Base-by-base conservation (phyloP, 2,888 invertebrate species). In the Pheosia gnoma region DNA sequence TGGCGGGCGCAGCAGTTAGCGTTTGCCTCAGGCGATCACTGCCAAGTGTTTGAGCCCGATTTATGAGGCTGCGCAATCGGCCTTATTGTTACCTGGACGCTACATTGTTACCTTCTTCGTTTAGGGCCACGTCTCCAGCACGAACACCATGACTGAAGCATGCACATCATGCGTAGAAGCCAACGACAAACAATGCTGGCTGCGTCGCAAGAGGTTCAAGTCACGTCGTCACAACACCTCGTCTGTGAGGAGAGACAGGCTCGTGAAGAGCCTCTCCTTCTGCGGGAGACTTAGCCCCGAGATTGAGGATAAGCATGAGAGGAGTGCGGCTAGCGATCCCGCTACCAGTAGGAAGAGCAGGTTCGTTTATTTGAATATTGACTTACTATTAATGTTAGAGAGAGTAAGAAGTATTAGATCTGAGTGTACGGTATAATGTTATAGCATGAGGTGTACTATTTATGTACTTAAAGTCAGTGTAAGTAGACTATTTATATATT, bases 261-360 rank as follows among this genome's bases (percentile, higher is more conserved):
- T 96, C 58, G 95, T 96, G 25, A 97, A 97, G 88, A 96, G 96
- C 0, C 95, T 96, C 53, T 96, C 96, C 7, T 96, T 96, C 88
- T 96, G 96, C 60, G 96, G 96, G 13, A 94, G 95, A 63, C 89
- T 94, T 61, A 93, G 94, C 58, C 91, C 94, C 1, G 94, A 95
- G 73, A 93, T 94, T 41, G 95, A 95, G 72, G 94, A 94, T 71
- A 95, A 91, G 73, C 90, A 89, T 66, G 95, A 94, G 65, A 87
- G 95, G 63, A 95, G 94, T 70, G 94, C 95, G 0, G 95, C 95
- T 8, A 96, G 95, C 74, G 95, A 96, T 77, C 95, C 96, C 0
- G 94, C 95, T 62, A 94, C 95, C 49, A 93, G 94, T 67, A 91
- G 94, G 64, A 94, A 94, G 76, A 90, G 90, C 79, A 91, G 94